Evolutionary conservation across 53 echinoderm and acorn worm genomes (phyloP).

Genomic region (Henricia sp.): DNA sequence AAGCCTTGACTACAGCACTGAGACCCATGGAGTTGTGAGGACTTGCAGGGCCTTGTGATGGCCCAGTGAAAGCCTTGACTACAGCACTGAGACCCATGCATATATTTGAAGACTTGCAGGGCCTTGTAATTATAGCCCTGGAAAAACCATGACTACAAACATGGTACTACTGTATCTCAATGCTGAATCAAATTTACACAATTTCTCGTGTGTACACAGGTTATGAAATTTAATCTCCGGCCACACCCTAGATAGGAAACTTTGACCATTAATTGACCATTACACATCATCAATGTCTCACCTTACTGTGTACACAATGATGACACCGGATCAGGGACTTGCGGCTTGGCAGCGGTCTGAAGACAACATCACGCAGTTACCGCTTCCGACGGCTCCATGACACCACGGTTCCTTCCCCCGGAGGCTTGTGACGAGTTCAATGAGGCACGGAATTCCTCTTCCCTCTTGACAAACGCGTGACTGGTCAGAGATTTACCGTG

Average conservation of each 20-base stretch:
- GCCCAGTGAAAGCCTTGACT: too few relatives aligned
- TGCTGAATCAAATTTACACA: too few relatives aligned
- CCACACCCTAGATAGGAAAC: background rate
- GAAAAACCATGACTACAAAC: too few relatives aligned
- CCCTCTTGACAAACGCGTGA: constrained; percentile 17
- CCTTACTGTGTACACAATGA: constrained; percentile 20
- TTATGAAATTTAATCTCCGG: too few relatives aligned
- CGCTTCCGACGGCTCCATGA: background rate
- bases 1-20: too few relatives aligned
- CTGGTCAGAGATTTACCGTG: background rate
- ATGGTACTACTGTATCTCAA: too few relatives aligned
- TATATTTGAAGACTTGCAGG: too few relatives aligned
- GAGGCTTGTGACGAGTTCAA: background rate
- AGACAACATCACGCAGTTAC: background rate
- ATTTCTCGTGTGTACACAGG: too few relatives aligned
- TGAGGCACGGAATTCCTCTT: background rate
- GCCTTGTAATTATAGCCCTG: too few relatives aligned
- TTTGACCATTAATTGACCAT: constrained; percentile 20
- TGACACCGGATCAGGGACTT: constrained; percentile 19
- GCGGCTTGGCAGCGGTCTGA: background rate
- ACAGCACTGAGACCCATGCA: too few relatives aligned
- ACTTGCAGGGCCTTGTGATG: too few relatives aligned
- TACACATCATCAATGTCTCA: background rate
- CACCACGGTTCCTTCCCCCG: background rate
- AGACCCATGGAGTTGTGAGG: too few relatives aligned